phyloP scores from a whole-genome alignment of 2,888 invertebrate species.

The Drosophila mimetica region DNA sequence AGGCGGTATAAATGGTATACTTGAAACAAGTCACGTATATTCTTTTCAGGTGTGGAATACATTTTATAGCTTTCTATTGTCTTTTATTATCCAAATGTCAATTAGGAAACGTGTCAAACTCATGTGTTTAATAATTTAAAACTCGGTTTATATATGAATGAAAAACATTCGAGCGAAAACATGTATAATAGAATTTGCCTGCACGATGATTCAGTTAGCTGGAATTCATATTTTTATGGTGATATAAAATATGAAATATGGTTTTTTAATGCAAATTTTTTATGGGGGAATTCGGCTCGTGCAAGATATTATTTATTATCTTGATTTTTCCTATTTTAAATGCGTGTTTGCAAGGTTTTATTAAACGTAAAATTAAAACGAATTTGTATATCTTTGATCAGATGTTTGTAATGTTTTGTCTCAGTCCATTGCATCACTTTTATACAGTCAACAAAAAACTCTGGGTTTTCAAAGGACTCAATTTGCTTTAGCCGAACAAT shows the following conservation, averaged over 20 bases:
- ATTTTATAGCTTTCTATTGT: not conserved
- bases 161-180: not conserved
- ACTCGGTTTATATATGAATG: not conserved
- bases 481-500: constrained; percentile 1
- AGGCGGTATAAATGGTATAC: no score
- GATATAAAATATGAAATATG: not conserved
- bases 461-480: not conserved
- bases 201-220: not conserved
- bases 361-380: not conserved
- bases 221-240: not conserved
- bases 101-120: not conserved
- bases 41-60: no score
- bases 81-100: not conserved
- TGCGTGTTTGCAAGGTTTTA: not conserved
- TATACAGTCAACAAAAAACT: not conserved
- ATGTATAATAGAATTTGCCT: not conserved
- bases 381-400: not conserved
- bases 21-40: not conserved
- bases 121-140: not conserved
- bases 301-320: not conserved
- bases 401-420: not conserved
- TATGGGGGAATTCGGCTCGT: not conserved
- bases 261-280: not conserved
- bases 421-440: not conserved
- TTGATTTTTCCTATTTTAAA: not conserved